Evolutionary conservation across 2,888 invertebrate genomes (phyloP).

Genomic region (Spisula subtruncata): DNA sequence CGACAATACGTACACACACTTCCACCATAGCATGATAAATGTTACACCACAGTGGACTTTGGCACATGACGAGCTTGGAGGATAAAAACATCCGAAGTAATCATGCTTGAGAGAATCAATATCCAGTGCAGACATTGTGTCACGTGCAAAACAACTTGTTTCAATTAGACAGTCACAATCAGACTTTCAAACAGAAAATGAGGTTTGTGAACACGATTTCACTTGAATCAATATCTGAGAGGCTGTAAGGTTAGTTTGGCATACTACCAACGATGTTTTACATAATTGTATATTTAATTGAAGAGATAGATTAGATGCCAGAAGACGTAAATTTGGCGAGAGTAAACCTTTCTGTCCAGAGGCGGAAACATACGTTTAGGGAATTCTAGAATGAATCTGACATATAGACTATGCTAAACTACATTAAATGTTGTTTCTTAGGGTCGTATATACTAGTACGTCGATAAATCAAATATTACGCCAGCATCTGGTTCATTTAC

Average conservation of each 20-base stretch:
- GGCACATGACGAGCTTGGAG: background rate
- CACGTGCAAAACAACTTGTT: conserved; percentile 23
- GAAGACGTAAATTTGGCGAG: background rate
- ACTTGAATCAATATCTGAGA: background rate
- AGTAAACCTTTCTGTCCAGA: background rate
- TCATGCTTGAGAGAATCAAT: background rate
- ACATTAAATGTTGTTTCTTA: background rate
- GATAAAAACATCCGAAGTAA: conserved; percentile 3
- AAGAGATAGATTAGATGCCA: background rate
- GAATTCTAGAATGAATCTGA: background rate
- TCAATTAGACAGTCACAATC: conserved; percentile 1
- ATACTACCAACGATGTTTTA: background rate
- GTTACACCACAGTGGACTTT: background rate
- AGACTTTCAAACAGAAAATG: background rate
- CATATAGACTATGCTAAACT: background rate
- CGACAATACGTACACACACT: too few relatives aligned
- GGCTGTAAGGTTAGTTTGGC: background rate
- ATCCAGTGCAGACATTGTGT: background rate
- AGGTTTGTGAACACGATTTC: conserved; percentile 3
- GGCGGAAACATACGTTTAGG: background rate
- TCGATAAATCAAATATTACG: too few relatives aligned
- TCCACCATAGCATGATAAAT: background rate
- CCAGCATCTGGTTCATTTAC: too few relatives aligned
- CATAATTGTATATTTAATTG: background rate
- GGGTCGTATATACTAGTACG: too few relatives aligned